Evolutionary conservation across 2,888 invertebrate species (phyloP).

Genomic region (Leptothorax acervorum): DNA sequence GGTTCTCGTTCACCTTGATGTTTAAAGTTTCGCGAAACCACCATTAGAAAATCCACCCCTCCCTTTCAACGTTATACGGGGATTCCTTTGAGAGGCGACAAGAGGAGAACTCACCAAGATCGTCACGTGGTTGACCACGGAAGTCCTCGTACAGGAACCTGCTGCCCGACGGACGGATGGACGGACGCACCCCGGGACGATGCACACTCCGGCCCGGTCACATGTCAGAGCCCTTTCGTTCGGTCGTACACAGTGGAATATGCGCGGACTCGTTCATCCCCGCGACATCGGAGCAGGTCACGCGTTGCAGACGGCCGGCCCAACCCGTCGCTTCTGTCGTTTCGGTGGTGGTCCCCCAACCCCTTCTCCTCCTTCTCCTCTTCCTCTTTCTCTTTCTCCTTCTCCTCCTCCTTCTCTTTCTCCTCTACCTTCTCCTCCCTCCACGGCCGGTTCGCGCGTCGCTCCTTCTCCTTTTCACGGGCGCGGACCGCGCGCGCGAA

Average conservation of each 20-base stretch:
- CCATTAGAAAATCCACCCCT: neutral
- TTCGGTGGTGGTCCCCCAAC: slow-evolving; percentile 65
- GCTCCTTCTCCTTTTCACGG: slow-evolving; percentile 60
- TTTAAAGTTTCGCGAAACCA: neutral
- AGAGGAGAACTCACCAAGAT: slow-evolving; percentile 59
- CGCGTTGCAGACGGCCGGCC: slow-evolving; percentile 71
- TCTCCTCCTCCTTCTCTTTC: slow-evolving; percentile 25
- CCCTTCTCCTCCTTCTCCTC: slow-evolving; percentile 36
- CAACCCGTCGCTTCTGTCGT: slow-evolving; percentile 76
- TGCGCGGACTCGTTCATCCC: slow-evolving; percentile 69
- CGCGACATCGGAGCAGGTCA: slow-evolving; percentile 59
- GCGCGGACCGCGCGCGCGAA: slow-evolving; percentile 34
- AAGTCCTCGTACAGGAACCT: slow-evolving; percentile 40
- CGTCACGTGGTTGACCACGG: slow-evolving; percentile 69
- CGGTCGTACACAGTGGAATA: slow-evolving; percentile 52
- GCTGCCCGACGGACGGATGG: slow-evolving; percentile 60
- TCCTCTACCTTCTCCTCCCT: slow-evolving; percentile 62
- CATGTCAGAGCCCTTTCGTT: slow-evolving; percentile 69
- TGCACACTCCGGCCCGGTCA: slow-evolving; percentile 67
- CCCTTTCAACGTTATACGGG: too few relatives aligned
- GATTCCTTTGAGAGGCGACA: neutral
- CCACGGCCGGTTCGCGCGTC: slow-evolving; percentile 50
- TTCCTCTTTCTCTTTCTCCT: slow-evolving; percentile 54
- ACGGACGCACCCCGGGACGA: slow-evolving; percentile 64
- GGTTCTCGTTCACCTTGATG: neutral